Conservation (phyloP, 2,888 invertebrate genomes). For the Dione vanillae region DNA sequence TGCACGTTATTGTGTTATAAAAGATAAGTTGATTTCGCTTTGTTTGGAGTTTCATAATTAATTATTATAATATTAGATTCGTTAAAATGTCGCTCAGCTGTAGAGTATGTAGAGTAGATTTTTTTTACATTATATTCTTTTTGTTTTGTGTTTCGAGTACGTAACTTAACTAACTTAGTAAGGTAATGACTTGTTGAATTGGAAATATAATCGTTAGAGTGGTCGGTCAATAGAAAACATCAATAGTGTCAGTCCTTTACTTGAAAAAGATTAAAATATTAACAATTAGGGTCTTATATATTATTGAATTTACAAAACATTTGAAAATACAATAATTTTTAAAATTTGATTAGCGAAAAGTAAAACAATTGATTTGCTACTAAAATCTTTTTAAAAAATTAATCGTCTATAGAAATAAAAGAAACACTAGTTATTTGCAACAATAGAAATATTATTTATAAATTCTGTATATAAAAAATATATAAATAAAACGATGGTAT, state of each 20-base stretch:
- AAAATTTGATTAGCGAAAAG: too few relatives aligned
- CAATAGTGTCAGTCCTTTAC: too few relatives aligned
- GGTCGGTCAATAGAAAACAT: not conserved
- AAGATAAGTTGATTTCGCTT: not conserved
- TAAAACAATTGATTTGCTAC: too few relatives aligned
- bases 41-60: constrained; percentile 1
- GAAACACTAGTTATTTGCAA: too few relatives aligned
- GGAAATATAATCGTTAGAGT: not conserved
- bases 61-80: constrained; percentile 14
- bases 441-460: too few relatives aligned
- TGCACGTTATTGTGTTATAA: not conserved
- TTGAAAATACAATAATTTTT: too few relatives aligned
- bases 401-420: too few relatives aligned
- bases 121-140: not conserved
- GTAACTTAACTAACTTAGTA: not conserved
- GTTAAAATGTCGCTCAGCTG: not conserved
- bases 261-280: too few relatives aligned
- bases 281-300: too few relatives aligned
- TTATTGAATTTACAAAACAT: too few relatives aligned
- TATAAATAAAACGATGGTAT: not conserved
- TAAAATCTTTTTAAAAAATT: too few relatives aligned
- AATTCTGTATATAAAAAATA: not conserved
- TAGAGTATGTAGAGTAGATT: too few relatives aligned
- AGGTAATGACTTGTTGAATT: not conserved
- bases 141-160: not conserved